Evolutionary conservation across 2,888 invertebrate species (phyloP).

Genomic region (Coenonympha arcania): DNA sequence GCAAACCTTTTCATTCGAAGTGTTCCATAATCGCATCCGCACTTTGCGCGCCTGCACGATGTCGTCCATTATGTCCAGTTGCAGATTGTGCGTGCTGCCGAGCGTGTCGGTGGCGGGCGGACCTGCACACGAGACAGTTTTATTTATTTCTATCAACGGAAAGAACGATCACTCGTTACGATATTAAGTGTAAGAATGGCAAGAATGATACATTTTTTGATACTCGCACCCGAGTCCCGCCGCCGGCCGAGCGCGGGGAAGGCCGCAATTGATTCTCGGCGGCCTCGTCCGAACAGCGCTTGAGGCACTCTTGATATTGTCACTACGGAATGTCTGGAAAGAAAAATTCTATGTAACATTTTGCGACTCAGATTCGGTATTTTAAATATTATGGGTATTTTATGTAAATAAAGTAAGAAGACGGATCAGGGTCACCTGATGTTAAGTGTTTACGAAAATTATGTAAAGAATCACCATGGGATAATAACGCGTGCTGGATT

Average conservation of each 20-base stretch:
- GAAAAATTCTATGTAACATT: conserved; percentile 13
- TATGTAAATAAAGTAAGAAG: too few relatives aligned
- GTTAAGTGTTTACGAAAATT: too few relatives aligned
- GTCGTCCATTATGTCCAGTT: conserved; percentile 91
- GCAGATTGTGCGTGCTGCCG: conserved; percentile 87
- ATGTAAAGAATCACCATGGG: too few relatives aligned
- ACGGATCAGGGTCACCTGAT: too few relatives aligned
- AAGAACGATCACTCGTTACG: too few relatives aligned
- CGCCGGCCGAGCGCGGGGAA: conserved; percentile 76
- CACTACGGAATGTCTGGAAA: conserved; percentile 84
- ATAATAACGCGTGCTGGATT: too few relatives aligned
- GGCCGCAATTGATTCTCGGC: conserved; percentile 87
- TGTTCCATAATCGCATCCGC: conserved; percentile 88
- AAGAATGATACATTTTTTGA: conserved; percentile 53
- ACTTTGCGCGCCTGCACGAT: conserved; percentile 87
- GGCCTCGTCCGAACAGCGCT: conserved; percentile 82
- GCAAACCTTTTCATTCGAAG: conserved; percentile 84
- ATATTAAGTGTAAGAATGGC: neutral
- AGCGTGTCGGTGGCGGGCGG: conserved; percentile 81
- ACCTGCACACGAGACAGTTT: conserved; percentile 52
- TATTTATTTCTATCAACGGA: conserved; percentile 6
- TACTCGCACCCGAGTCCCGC: conserved; percentile 50
- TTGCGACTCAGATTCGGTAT: too few relatives aligned
- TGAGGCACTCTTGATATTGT: conserved; percentile 88
- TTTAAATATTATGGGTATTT: too few relatives aligned